Evolutionary conservation across 2,888 invertebrate species (phyloP), one percentile per base, ranked within the genome.

Genomic region (Cephus pygmeus): DNA sequence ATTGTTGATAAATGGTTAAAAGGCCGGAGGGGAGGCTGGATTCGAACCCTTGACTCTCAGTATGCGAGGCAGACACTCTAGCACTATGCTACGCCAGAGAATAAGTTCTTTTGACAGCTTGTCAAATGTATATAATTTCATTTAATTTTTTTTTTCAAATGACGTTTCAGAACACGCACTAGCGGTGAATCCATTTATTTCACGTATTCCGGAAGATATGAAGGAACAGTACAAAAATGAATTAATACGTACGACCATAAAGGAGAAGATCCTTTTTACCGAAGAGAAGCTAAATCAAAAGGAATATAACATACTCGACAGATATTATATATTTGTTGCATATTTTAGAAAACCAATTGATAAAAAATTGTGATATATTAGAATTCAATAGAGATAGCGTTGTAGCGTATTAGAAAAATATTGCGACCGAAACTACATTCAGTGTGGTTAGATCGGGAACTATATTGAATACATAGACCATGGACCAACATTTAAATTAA

Each of bases 151-250:
- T 30, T 73, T 23, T 71, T 69, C 33, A 75, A 69, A 69, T 34
- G n/a, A 76, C 68, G 75, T 56, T 92, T 73, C 91, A 95, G 95
- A 94, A 86, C 94, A 95, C 73, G 92, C 95, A 0, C 92, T 92
- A 80, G 95, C 96, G 0, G 94, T 96, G 4, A 95, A 95, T 87
- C 96, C 96, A 0, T 96, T 96, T 87, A 87, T 94, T 78, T 92
- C 93, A 11, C 92, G 93, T 73, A 94, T 96, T 75, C 94, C 96
- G 0, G 87, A 91, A 1, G 89, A 93, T 1, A 87, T 94, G 33
- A 93, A 93, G 69, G 93, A 94, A 4, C 93, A 94, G 11, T 96
- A 94, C 87, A 91, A 94, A n/a, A 91, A 93, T 33, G 95, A 95
- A 84, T 93, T 94, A 78, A 86, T 94, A 11, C 90, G 91, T 1